Conservation (phyloP, 2,113 vertebrate genomes). For the Nothobranchius furzeri region DNA sequence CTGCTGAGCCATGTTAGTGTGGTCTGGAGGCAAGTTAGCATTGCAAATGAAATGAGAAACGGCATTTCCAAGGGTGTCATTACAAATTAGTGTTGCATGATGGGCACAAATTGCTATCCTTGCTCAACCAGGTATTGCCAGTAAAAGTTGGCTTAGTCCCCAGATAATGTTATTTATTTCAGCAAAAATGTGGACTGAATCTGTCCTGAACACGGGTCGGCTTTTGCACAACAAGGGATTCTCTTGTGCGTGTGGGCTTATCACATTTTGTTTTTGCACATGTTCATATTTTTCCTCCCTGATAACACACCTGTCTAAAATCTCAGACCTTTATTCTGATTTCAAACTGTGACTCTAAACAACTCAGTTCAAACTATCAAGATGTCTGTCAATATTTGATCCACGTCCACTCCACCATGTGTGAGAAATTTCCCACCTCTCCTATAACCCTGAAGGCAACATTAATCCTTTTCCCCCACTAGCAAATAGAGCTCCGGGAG, state of each 20-base stretch:
- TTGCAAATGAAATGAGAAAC: conserved; percentile 67
- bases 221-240: no score
- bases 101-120: conserved; percentile 65
- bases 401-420: conserved; percentile 21
- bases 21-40: conserved; percentile 62
- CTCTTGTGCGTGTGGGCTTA: no score
- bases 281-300: no score
- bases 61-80: conserved; percentile 65
- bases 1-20: conserved; percentile 52
- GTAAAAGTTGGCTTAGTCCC: conserved; percentile 20
- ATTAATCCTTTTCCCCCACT: neutral
- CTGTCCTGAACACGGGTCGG: conserved; percentile 21
- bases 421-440: conserved; percentile 1
- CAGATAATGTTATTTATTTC: conserved; percentile 49
- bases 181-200: conserved; percentile 38
- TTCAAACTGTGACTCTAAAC: neutral
- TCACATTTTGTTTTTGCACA: no score
- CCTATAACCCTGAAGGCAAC: neutral
- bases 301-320: no score
- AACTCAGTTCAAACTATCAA: neutral
- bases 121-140: conserved; percentile 57
- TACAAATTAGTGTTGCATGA: conserved; percentile 71
- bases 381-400: conserved; percentile 19
- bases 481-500: no score
- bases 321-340: no score